phyloP scores from a whole-genome alignment of 2,888 invertebrate species.

The Theodoxus fluviatilis region DNA sequence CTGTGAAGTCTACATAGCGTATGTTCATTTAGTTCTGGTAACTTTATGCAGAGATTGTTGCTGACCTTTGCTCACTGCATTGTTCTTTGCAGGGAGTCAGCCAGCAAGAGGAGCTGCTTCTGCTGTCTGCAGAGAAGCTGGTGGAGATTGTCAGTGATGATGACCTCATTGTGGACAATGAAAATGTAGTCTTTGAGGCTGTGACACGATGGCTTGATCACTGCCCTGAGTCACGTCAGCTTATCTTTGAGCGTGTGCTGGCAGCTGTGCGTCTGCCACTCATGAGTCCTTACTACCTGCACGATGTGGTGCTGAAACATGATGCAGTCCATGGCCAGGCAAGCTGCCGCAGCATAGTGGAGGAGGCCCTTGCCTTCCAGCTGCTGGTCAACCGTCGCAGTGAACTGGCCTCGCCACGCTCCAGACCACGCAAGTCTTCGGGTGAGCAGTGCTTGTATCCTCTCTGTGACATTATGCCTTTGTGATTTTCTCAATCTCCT shows the following conservation, averaged over 20 bases:
- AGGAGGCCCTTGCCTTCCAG: constrained; percentile 66
- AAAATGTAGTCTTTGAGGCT: constrained; percentile 67
- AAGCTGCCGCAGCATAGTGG: constrained; percentile 62
- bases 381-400: constrained; percentile 65
- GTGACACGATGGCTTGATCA: constrained; percentile 65
- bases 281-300: constrained; percentile 66
- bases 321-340: constrained; percentile 58
- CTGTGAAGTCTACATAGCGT: no score
- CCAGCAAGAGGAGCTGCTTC: no score
- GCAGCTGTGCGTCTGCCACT: constrained; percentile 66
- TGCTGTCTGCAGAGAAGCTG: no score
- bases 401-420: constrained; percentile 59
- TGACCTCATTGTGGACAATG: constrained; percentile 64
- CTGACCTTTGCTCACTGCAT: no score
- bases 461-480: no score
- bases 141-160: no score
- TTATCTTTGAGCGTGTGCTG: no score
- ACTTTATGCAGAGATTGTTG: no score
- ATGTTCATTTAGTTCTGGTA: no score
- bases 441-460: no score
- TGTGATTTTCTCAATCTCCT: no score
- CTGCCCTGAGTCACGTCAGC: constrained; percentile 45
- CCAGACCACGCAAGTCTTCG: constrained; percentile 62
- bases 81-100: no score
- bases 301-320: constrained; percentile 64